Evolutionary conservation across 2,113 vertebrate genomes (phyloP), one percentile per base, ranked within the genome.

Genomic region (Cyprinodon tularosa): DNA sequence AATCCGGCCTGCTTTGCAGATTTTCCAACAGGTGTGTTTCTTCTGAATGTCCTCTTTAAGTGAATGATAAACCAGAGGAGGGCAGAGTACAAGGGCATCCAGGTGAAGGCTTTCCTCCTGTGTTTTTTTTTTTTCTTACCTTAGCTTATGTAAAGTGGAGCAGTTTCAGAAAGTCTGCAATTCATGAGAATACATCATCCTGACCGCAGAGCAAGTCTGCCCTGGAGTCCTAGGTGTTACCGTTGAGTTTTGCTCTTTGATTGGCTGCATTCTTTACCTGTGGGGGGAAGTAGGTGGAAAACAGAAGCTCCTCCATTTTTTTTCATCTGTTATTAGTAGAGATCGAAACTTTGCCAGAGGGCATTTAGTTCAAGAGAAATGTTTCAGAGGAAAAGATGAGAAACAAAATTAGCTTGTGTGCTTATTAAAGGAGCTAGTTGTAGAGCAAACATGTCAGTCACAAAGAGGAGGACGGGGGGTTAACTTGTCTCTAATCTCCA

Each of bases 401-500:
- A 38, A 63, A 40, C 29, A 29, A 29, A 29, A 29, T 29, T 29
- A 29, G 29, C 29, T 29, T 29, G 29, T 29, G 29, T 60, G 63
- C 67, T 77, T 79, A 78, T 85, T 66, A 73, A 87, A 85, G 81
- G 78, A 87, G 89, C 89, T 69, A 71, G 77, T 77, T 72, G 38
- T 61, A 82, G 84, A 84, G 70, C 86, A 80, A 86, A 88, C 67
- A 66, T 48, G 78, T 77, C 87, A 66, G 66, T 64, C 69, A 65
- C 65, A 53, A 76, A 73, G 73, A 68, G 62, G 47, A 66, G 74
- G 1, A 29, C 29, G 29, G 29, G 74, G 80, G 82, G 87, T 83
- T 84, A 89, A 87, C 85, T 60, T 76, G 85, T 91, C 80, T 79
- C 84, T 92, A 90, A 92, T 94, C 86, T 85, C 90, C 14, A 22